Conservation (phyloP, 2,888 invertebrate species). For the Meta bourneti region DNA sequence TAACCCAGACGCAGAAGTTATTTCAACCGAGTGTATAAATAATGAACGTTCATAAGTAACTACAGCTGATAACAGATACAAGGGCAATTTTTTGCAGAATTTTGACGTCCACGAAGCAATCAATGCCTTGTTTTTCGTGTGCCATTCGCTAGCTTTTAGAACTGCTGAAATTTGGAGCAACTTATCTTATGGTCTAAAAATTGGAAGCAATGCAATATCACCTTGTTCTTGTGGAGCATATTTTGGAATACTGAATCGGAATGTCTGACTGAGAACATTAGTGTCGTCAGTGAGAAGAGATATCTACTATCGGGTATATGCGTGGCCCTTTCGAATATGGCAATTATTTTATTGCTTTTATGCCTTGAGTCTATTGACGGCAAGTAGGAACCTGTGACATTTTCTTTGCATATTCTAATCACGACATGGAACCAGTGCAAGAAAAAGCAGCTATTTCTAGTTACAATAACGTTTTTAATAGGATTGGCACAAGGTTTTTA, state of each 20-base stretch:
- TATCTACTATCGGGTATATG: slow-evolving; percentile 94
- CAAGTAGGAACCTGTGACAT: slow-evolving; percentile 80
- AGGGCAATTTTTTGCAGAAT: not conserved
- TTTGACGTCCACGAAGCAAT: slow-evolving; percentile 86
- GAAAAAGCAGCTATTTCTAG: slow-evolving; percentile 93
- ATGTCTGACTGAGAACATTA: slow-evolving; percentile 84
- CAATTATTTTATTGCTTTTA: slow-evolving; percentile 91
- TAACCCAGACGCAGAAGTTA: not conserved
- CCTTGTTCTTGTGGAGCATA: slow-evolving; percentile 57
- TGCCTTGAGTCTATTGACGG: slow-evolving; percentile 88
- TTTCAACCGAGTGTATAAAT: no score
- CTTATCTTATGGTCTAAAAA: slow-evolving; percentile 84
- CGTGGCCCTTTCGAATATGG: slow-evolving; percentile 91
- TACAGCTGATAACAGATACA: not conserved
- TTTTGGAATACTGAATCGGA: slow-evolving; percentile 54
- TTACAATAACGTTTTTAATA: slow-evolving; percentile 97
- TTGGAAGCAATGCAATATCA: not conserved
- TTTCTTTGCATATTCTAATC: slow-evolving; percentile 84
- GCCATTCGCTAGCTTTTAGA: slow-evolving; percentile 99
- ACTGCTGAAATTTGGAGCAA: slow-evolving; percentile 98
- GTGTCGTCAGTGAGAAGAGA: slow-evolving; percentile 91
- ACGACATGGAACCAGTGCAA: slow-evolving; percentile 94
- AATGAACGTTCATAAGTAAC: no score
- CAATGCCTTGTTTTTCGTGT: slow-evolving; percentile 97
- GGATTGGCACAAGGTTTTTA: slow-evolving; percentile 99